Evolutionary conservation across 2,113 vertebrate genomes (phyloP), one percentile per base, ranked within the genome.

Genomic region (Eonycteris spelaea): DNA sequence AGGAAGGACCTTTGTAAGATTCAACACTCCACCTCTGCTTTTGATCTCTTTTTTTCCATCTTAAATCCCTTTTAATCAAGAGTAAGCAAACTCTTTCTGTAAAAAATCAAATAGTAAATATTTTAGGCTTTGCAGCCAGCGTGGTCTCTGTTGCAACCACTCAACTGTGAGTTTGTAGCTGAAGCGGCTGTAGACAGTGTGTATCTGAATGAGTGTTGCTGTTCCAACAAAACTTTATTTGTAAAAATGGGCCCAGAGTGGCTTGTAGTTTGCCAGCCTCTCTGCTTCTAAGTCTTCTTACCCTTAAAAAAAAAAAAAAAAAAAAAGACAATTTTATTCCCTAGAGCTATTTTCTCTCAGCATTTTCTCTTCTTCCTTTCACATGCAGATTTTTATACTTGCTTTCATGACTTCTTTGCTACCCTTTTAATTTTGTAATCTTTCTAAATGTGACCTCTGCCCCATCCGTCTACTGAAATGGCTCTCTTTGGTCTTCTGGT

Each of bases 81-180:
- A 51, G 5, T 57, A 22, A 40, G 92, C 55, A 90, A 22, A 85
- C 65, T 15, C 86, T 67, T 51, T 30, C 5, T 51, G 19, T 43
- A 35, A 57, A 86, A 53, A 70, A 3, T 13, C 45, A 26, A 3
- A n/a, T 16, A 55, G 84, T 78, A n/a, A 71, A 35, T 78, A 24
- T 43, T 74, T 65, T 15, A 16, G 33, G 38, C 13, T 79, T 68
- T 74, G 14, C 2, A 24, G 22, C 53, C 15, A 16, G 3, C 1
- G 6, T 28, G 45, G 30, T 28, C 9, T 48, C 21, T 8, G 3
- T 26, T 30, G n/a, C 16, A 53, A 2, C 51, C 22, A 4, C 15
- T 12, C 11, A 22, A 2, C 71, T 84, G 9, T 75, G 51, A 43
- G 28, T 0, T 9, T 21, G 11, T 4, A 15, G 18, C 0, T 0